Evolutionary conservation across 2,888 invertebrate species (phyloP), one percentile per base, ranked within the genome.

Genomic region (Polymixis lichenea): DNA sequence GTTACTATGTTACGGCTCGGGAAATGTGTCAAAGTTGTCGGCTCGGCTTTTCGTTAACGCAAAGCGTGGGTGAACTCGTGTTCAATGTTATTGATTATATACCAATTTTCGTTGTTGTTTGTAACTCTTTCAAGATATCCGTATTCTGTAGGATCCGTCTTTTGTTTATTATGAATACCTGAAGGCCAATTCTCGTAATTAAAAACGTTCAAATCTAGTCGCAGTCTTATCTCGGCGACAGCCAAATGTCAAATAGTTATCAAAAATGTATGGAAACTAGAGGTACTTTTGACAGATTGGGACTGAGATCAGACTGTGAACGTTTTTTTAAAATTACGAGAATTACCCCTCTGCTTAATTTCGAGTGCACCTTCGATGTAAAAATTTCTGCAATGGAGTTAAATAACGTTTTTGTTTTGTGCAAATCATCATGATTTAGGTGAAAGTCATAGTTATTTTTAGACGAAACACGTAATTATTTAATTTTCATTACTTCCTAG

Each of bases 1-100:
- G 78, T 74, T 78, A 78, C 72, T 56, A 65, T 64, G 46, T 51
- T 32, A 38, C 62, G 56, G 17, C 25, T 38, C 11, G 58, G 55
- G 43, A 11, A 32, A 62, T 79, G 61, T 74, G 79, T 61, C 78
- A 38, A 22, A 46, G 32, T 22, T 17, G 60, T 46, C 22, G 46
- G 53, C 17, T 61, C 53, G 53, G 25, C 25, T 55, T 49, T 17
- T 38, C 28, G n/a, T 70, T 32, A n/a, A 49, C 8, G 55, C 28
- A 28, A 28, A 22, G 55, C 17, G 70, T 77, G 38, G 78, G 55
- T 25, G 28, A 22, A 56, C 62, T 78, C n/a, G 28, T 28, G 38
- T n/a, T n/a, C 15, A 6, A 49, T 55, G 46, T 61, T 7, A 61
- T 22, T 43, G 43, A 28, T 49, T 43, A 51, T 25, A 43, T 13